Conservation (phyloP, 2,888 invertebrate genomes). For the Drosophila monieri region DNA sequence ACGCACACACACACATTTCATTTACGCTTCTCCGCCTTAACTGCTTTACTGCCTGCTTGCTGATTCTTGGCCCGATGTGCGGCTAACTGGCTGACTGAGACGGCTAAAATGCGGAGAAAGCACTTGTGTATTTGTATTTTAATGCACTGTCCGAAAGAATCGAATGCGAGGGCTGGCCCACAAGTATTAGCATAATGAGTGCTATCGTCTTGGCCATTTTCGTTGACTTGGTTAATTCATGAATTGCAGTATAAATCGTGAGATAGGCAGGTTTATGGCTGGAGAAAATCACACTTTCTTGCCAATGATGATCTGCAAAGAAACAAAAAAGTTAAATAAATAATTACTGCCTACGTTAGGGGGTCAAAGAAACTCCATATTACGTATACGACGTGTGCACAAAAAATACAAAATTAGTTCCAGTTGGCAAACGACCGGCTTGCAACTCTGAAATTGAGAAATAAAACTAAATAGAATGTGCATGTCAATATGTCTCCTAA, state of each 20-base stretch:
- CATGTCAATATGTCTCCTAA: constrained; percentile 3
- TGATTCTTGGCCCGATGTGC: constrained; percentile 66
- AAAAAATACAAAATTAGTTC: neutral
- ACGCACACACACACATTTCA: constrained; percentile 29
- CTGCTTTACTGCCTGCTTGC: constrained; percentile 42
- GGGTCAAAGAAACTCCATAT: constrained; percentile 1
- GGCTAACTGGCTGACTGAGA: constrained; percentile 4
- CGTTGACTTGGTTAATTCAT: constrained; percentile 32
- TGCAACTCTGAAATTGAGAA: neutral
- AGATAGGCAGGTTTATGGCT: neutral
- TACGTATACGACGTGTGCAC: neutral
- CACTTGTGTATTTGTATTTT: constrained; percentile 64
- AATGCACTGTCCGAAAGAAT: constrained; percentile 43
- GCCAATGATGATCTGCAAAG: neutral
- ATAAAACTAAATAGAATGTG: constrained; percentile 1
- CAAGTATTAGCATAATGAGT: constrained; percentile 39
- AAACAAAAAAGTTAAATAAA: too few relatives aligned
- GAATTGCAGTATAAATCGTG: constrained; percentile 4
- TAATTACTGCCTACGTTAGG: neutral
- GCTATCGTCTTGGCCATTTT: constrained; percentile 22
- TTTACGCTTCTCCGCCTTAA: constrained; percentile 48
- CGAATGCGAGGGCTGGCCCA: constrained; percentile 30
- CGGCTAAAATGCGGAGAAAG: constrained; percentile 75
- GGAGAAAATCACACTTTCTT: constrained; percentile 26
- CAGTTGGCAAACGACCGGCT: neutral